Evolutionary conservation across 92 coral and sea anemone genomes (phyloP), one percentile per base, ranked within the genome.

Genomic region (Heliopora coerulea): DNA sequence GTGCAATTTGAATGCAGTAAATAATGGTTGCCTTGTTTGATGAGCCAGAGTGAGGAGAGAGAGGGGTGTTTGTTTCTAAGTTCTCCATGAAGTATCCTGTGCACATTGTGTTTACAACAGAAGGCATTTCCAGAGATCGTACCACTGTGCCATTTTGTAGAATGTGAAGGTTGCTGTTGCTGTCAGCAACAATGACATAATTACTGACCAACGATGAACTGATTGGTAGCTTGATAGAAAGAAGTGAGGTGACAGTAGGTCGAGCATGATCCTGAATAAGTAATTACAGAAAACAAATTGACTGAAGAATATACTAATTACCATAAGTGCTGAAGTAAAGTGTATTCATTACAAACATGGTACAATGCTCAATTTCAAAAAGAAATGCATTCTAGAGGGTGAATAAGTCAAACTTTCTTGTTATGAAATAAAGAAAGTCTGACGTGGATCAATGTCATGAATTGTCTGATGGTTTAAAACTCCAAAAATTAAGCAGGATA

Each of bases 71-170:
- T 17, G 84, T 80, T 48, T 79, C 87, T 40, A 54, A 26, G 44
- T 65, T 63, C 27, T 82, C 82, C 30, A 89, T 24, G 27, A 89
- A 89, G 60, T 86, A 89, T 67, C 96, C 96, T 62, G 85, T 73
- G 56, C 84, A 52, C 96, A 89, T 89, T 70, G 96, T 85, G 29
- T 83, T 89, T 42, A 89, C 96, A 32, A 80, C 88, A 44, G 96
- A 89, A 20, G 96, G 78, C 70, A 83, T 83, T 34, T 82, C 77
- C 78, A 86, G 54, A 24, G 65, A 74, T 73, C 79, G 82, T 19
- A 89, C 88, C n/a, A 86, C 85, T 54, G 83, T 86, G 58, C 96
- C 96, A 72, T 80, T 83, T 65, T 89, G 96, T 19, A 89, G 85
- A 52, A 89, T 56, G 59, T 82, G 79, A 56, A 89, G 75, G 49